phyloP scores from a whole-genome alignment of 2,797 vertebrate genomes.

The Crypturellus tataupa region DNA sequence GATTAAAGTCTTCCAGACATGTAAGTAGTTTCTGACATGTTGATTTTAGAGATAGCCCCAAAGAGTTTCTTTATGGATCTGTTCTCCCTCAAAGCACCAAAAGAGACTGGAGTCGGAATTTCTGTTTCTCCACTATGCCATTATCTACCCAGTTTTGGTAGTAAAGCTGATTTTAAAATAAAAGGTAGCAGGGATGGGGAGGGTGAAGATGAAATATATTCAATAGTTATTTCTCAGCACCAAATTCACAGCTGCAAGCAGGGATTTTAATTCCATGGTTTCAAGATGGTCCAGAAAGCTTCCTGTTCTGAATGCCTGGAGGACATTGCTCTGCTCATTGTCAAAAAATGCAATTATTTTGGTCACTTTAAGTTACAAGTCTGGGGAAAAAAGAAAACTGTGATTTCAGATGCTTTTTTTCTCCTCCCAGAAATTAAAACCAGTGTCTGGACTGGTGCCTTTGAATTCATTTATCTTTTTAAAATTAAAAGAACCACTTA shows the following conservation, averaged over 20 bases:
- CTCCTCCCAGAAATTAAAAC: slow-evolving; percentile 60
- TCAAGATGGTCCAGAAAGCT: neutral
- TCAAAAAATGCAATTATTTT: slow-evolving; percentile 21
- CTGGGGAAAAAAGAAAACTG: slow-evolving; percentile 21
- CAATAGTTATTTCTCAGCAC: neutral
- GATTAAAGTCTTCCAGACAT: neutral
- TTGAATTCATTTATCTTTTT: slow-evolving; percentile 60
- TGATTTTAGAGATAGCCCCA: slow-evolving; percentile 9
- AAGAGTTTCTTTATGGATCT: neutral
- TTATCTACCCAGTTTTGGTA: neutral
- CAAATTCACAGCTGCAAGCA: neutral
- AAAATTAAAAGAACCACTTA: slow-evolving; percentile 62
- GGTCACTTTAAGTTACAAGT: slow-evolving; percentile 35
- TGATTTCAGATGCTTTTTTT: slow-evolving; percentile 63
- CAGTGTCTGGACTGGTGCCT: slow-evolving; percentile 31
- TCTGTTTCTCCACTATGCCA: neutral
- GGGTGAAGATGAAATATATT: neutral
- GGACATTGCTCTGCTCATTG: neutral
- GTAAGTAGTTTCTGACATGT: neutral
- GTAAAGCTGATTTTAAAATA: neutral
- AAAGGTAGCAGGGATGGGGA: neutral
- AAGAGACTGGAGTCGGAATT: neutral
- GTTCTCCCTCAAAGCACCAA: neutral
- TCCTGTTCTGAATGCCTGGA: neutral
- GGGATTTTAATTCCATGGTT: neutral